Evolutionary conservation across 2,888 invertebrate species (phyloP), one percentile per base, ranked within the genome.

Genomic region (Melanchra persicariae): DNA sequence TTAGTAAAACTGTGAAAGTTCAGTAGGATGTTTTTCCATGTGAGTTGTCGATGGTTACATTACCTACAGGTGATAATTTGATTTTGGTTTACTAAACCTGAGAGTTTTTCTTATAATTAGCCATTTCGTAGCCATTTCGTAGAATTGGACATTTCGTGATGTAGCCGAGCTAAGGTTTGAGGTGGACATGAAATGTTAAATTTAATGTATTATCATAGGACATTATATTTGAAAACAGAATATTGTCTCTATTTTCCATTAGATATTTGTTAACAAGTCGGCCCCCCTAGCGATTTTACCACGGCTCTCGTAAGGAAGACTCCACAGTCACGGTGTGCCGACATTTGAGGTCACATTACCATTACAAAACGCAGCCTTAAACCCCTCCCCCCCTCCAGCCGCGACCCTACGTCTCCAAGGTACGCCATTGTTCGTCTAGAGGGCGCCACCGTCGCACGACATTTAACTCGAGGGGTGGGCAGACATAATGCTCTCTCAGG

Each of bases 311-410:
- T 22, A 10, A 24, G 40, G 24, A 22, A 58, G 24, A 24, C 55
- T 17, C 37, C 68, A 15, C 10, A 40, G 22, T 37, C 49, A 47
- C 77, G 22, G n/a, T 22, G 37, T 57, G 34, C 0, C 54, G 52
- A 67, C 60, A 45, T 67, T 65, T 37, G 17, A 70, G 22, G 24
- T 51, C 65, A 63, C 43, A 79, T 68, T 74, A 59, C 34, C 74
- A 70, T 70, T 34, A 66, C 57, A 74, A 79, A 65, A 60, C 22
- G 26, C 30, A 22, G 10, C 26, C 69, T 37, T 26, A 10, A 26
- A 6, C 12, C 26, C 26, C 4, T 10, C 8, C n/a, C 1, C 2
- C 6, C 17, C 19, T 19, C 10, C 3, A 19, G 17, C 19, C 24
- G 24, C 9, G 24, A 5, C 37, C 22, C 24, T 10, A 7, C 26